Percentiles rank a stretch among this genome's conserved stretches.
These are phyloP conservation scores for Agrochola circellaris DNA, from an alignment of 2,888 invertebrate species.

Conservation along the genomic window DNA sequence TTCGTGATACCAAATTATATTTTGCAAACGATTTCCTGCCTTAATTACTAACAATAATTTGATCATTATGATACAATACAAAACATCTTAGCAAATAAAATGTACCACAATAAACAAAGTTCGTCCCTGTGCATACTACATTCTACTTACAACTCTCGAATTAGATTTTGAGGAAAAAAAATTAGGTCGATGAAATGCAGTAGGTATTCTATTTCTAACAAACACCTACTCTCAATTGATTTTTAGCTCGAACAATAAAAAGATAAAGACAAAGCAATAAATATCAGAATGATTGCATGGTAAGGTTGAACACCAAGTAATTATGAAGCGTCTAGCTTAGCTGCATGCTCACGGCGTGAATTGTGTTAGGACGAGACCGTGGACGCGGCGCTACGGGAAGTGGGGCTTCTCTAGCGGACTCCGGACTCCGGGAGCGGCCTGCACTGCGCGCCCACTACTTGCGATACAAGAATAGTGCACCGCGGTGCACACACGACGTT, in stretches of 20 bases:
- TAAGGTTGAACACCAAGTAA: slow-evolving; percentile 32
- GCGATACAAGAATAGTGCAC: slow-evolving; percentile 31
- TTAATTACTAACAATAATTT: slow-evolving; percentile 7
- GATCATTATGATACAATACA: not conserved
- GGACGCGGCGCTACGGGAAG: slow-evolving; percentile 97
- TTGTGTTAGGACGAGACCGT: slow-evolving; percentile 96
- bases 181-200: slow-evolving; percentile 19
- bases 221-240: slow-evolving; percentile 29
- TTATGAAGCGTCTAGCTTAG: slow-evolving; percentile 57
- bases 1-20: not conserved
- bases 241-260: slow-evolving; percentile 43
- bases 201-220: slow-evolving; percentile 34
- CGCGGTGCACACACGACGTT: slow-evolving; percentile 20
- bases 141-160: not conserved
- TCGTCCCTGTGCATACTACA: slow-evolving; percentile 40
- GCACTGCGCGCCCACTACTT: slow-evolving; percentile 41
- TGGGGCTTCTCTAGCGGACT: slow-evolving; percentile 94
- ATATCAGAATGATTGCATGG: slow-evolving; percentile 54
- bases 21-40: not conserved
- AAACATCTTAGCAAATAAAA: slow-evolving; percentile 2
- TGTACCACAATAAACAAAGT: slow-evolving; percentile 27
- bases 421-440: slow-evolving; percentile 24
- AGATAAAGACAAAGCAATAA: not conserved
- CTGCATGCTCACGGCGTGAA: slow-evolving; percentile 74
- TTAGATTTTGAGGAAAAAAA: not conserved